Conservation (phyloP, 2,797 vertebrate species). For the Toxotes lorentzi region DNA sequence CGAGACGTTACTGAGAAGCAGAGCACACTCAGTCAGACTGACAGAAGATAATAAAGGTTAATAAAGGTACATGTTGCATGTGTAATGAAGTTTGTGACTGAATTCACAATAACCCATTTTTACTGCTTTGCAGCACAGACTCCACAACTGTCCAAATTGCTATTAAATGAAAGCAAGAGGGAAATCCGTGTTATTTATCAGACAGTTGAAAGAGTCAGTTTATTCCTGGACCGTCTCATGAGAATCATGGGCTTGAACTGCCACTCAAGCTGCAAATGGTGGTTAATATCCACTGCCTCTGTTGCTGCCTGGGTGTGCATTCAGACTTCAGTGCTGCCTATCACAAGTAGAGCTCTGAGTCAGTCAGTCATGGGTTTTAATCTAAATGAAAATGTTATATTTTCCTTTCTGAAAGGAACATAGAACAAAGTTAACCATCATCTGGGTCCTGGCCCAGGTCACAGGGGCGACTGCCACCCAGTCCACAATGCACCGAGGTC, state of each 20-base stretch:
- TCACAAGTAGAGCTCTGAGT: neutral
- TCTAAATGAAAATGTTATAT: too few species aligned
- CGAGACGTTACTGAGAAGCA: neutral
- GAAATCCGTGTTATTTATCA: slow-evolving; percentile 18
- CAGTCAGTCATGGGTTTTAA: neutral
- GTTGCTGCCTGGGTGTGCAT: neutral
- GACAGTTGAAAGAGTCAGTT: slow-evolving; percentile 19
- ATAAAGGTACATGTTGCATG: slow-evolving; percentile 14
- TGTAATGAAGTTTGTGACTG: slow-evolving; percentile 13
- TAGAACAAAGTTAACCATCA: neutral
- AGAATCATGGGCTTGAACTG: slow-evolving; percentile 29
- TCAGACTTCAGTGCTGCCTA: neutral
- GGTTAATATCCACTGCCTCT: neutral
- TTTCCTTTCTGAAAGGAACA: neutral
- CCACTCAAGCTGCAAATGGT: slow-evolving; percentile 11
- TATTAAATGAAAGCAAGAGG: neutral
- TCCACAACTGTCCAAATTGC: neutral
- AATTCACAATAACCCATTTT: slow-evolving; percentile 28
- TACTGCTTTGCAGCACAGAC: slow-evolving; percentile 9
- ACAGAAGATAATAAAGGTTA: neutral
- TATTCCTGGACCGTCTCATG: slow-evolving; percentile 14
- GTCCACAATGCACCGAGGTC: too few species aligned
- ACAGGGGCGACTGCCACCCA: too few species aligned
- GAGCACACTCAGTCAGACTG: neutral
- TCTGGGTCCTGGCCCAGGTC: too few species aligned